A percentile compares a stretch with the other conserved stretches of the same genome.
These are phyloP conservation scores for Centropyge bicolor DNA, from an alignment of 2,797 vertebrate genomes.

Conservation along the genomic window DNA sequence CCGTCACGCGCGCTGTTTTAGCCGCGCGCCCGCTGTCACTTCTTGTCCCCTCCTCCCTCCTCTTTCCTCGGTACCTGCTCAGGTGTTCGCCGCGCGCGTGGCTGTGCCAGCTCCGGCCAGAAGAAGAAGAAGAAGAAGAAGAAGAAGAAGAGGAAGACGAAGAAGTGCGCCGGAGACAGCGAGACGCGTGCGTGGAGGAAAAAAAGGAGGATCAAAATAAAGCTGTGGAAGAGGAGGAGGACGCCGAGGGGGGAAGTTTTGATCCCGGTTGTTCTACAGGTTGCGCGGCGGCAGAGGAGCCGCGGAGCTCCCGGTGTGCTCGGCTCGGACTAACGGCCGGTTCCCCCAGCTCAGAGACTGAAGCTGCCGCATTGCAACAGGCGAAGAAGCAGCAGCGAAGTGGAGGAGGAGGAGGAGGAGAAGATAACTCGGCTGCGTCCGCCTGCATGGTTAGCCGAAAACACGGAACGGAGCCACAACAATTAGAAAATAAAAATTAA, in stretches of 20 bases:
- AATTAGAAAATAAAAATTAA: slow-evolving; percentile 40
- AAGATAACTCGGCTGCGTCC: slow-evolving; percentile 48
- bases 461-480: slow-evolving; percentile 77
- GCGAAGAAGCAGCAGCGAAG: slow-evolving; percentile 85
- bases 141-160: slow-evolving; percentile 31
- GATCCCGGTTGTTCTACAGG: slow-evolving; percentile 80
- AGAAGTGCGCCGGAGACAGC: slow-evolving; percentile 36
- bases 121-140: slow-evolving; percentile 36
- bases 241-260: slow-evolving; percentile 71
- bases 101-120: slow-evolving; percentile 60
- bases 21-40: slow-evolving; percentile 52
- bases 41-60: background rate
- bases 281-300: slow-evolving; percentile 70
- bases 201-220: slow-evolving; percentile 40
- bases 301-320: slow-evolving; percentile 46
- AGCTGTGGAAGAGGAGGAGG: slow-evolving; percentile 17
- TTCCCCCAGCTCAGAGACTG: slow-evolving; percentile 56
- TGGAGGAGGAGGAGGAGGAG: slow-evolving; percentile 58
- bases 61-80: slow-evolving; percentile 56
- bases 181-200: slow-evolving; percentile 18
- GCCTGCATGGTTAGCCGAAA: slow-evolving; percentile 80
- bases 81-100: slow-evolving; percentile 69
- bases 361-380: slow-evolving; percentile 98
- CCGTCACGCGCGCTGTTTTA: slow-evolving; percentile 37
- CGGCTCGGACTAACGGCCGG: slow-evolving; percentile 68